Base-by-base conservation (phyloP, 2,888 invertebrate genomes). In the Enoplolaimus lenunculus region DNA sequence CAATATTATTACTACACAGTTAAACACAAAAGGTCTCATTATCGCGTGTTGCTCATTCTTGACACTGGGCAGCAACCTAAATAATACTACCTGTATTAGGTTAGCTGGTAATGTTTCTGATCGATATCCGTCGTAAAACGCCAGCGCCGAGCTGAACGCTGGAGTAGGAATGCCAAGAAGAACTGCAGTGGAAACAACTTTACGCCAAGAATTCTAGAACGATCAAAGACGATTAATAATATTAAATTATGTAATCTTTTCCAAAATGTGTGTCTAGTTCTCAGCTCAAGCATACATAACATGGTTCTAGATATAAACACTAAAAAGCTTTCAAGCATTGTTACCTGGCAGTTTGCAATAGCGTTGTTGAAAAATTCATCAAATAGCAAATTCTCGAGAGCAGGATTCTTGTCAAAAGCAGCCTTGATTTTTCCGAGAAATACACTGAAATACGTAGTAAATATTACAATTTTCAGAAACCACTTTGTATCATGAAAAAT, bases 111-210 rank as follows among this genome's bases (percentile, higher is more conserved):
- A 84, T 69, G 87, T 85, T 60, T 86, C 88, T 1, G 89, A 87
- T 70, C 95, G 87, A 82, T 93, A 97, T 0, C 97, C 97, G 83
- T 98, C 98, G 81, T 91, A 98, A 85, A 98, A 98, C 26, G 94
- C 90, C 35, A 98, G 85, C 0, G 97, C 98, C 0, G 95, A 88
- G 70, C 90, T 89, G 78, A 97, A 86, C 0, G 93, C 91, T 0
- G 98, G 97, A 21, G 90, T 89, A 0, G 98, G 94, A 69, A 95
- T 89, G n/a, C 95, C 97, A 26, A 88, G 83, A 57, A 81, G 81
- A 1, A 84, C 87, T 26, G 85, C 85, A 34, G 80, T 78, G 78
- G 81, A 86, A 1, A 94, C 89, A 65, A 91, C 93, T 76, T 87
- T 86, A 66, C 97, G 86, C 88, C 93, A 89, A 21, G 93, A 89